Percentiles rank a stretch among this genome's conserved stretches.
These are phyloP conservation scores for Drosophila subquinaria DNA, from an alignment of 2,888 invertebrate genomes.

Conservation along the genomic window DNA sequence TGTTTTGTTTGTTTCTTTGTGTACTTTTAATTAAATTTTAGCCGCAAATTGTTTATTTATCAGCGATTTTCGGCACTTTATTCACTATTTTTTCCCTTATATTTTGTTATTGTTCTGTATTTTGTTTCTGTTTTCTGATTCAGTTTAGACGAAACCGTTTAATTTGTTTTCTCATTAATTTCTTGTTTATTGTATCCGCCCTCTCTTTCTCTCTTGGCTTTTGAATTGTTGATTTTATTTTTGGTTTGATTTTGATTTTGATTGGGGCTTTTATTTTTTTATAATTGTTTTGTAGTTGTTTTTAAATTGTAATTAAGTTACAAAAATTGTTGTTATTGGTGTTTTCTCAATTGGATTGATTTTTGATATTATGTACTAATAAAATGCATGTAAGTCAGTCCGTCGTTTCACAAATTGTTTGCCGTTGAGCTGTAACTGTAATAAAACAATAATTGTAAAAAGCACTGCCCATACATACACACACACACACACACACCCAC, in stretches of 20 bases:
- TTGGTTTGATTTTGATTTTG: constrained; percentile 8
- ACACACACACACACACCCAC: constrained; percentile 18
- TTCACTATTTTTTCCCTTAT: constrained; percentile 46
- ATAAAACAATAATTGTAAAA: constrained; percentile 22
- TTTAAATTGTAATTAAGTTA: constrained; percentile 57
- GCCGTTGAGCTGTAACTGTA: constrained; percentile 65
- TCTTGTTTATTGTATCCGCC: constrained; percentile 8
- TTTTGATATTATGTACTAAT: constrained; percentile 73
- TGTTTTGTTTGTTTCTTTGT: constrained; percentile 17
- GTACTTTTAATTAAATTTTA: constrained; percentile 36
- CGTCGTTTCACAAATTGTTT: constrained; percentile 82
- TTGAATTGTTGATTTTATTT: constrained; percentile 7
- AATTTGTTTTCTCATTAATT: constrained; percentile 33
- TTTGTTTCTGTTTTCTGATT: not conserved
- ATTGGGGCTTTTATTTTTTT: constrained; percentile 15
- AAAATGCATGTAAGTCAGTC: constrained; percentile 82
- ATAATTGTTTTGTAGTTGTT: constrained; percentile 8
- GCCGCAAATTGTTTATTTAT: constrained; percentile 38
- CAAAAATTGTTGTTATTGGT: constrained; percentile 53
- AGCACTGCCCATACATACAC: constrained; percentile 7
- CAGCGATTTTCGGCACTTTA: constrained; percentile 49
- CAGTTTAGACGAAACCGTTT: constrained; percentile 54
- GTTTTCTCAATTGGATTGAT: constrained; percentile 71
- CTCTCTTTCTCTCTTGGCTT: constrained; percentile 5
- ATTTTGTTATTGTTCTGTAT: constrained; percentile 9